Base-by-base conservation (phyloP, 2,797 vertebrate species). In the Scarus forsteni region DNA sequence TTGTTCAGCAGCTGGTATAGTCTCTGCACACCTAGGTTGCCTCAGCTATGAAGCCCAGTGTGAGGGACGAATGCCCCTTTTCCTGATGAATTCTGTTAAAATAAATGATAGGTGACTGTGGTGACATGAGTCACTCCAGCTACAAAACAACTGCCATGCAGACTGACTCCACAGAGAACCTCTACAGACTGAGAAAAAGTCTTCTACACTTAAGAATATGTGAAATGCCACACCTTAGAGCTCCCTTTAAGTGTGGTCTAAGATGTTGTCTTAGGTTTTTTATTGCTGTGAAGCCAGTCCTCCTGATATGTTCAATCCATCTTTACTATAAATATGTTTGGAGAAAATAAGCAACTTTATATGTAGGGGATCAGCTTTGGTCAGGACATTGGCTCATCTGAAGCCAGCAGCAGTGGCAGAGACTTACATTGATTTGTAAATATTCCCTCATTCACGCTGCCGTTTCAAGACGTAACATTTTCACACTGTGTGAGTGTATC, bases 1-100 rank as follows among this genome's bases (percentile, higher is more conserved):
- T 39, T 78, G 48, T 60, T 66, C 60, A 53, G 48, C 64, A 42
- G 49, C 60, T 69, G 67, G 50, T 61, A 75, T 10, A 60, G 11
- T 58, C 44, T 51, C 51, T 59, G 53, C 49, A 48, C n/a, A 19
- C n/a, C 42, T n/a, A n/a, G 6, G 5, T 49, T 18, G n/a, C n/a
- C n/a, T 55, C 50, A 18, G 60, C 55, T 39, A 34, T 13, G 36
- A 12, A 58, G 12, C 12, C 8, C 16, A 43, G 46, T 54, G 40
- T 54, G 49, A 7, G 5, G 10, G 43, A 27, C 38, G 34, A 6
- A 43, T 60, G 11, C 34, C 40, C 9, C 16, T 36, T 61, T 43
- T 16, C n/a, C 18, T 14, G 3, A 15, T 46, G 48, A 15, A 49
- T 70, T 60, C 55, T 38, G 36, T 16, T 51, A 7, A 40, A 51